Percentiles rank a stretch among this genome's conserved stretches.
phyloP scores from a whole-genome alignment of 2,113 vertebrate genomes.

The Eurypyga helias region DNA sequence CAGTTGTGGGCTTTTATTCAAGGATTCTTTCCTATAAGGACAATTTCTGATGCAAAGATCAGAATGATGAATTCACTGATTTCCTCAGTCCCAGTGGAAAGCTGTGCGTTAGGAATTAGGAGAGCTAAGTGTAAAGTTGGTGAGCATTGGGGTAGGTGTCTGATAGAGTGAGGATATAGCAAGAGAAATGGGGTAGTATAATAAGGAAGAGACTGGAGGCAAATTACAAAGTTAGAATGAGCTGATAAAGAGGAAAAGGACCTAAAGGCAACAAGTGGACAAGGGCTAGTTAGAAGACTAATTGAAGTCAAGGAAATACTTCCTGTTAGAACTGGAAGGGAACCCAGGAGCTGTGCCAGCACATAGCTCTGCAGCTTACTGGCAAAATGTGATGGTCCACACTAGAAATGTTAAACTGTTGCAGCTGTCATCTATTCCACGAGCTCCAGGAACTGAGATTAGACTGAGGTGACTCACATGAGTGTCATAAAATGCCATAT shows the following conservation, averaged over 20 bases:
- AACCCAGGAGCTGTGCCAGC: background rate
- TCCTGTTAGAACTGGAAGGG: background rate
- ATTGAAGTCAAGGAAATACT: background rate
- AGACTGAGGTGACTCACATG: background rate
- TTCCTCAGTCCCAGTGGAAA: background rate
- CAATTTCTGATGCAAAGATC: background rate
- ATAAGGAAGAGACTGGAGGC: background rate
- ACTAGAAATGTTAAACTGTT: background rate
- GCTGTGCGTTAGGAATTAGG: background rate
- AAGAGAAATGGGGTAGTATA: background rate
- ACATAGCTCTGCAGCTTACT: background rate
- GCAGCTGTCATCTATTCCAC: background rate
- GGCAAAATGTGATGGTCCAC: rapidly evolving
- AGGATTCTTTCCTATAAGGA: background rate
- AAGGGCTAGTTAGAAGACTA: background rate
- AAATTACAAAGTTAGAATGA: background rate
- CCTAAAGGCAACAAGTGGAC: background rate
- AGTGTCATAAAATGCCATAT: background rate
- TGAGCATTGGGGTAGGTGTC: background rate
- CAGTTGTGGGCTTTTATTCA: background rate
- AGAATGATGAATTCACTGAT: background rate
- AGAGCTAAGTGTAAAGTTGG: background rate
- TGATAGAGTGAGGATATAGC: rapidly evolving
- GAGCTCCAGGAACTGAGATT: background rate
- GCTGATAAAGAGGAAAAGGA: background rate